These are phyloP conservation scores for Prolemur simus DNA, from an alignment of 2,113 vertebrate genomes.

Conservation along the genomic window DNA sequence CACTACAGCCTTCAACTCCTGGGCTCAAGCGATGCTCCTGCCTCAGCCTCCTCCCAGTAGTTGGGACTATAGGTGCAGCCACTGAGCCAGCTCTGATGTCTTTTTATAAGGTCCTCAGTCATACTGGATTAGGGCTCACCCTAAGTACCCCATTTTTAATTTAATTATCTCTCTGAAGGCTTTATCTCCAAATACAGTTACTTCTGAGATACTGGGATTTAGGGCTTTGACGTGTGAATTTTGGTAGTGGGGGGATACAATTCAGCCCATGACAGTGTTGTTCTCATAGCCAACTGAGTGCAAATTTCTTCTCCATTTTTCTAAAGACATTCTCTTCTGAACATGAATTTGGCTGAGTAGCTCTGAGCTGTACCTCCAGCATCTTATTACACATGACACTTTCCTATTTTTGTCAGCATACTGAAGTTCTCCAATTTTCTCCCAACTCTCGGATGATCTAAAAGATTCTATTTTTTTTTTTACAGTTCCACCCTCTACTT, in stretches of 20 bases:
- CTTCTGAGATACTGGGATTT: not conserved
- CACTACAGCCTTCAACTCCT: not conserved
- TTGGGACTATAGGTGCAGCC: not conserved
- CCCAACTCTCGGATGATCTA: conserved; percentile 16
- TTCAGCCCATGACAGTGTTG: not conserved
- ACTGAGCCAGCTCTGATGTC: not conserved
- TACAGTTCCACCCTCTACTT: not conserved
- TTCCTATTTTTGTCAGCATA: not conserved
- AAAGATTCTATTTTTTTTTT: not conserved
- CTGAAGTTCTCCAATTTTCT: not conserved
- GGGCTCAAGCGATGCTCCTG: not conserved
- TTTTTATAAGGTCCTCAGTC: not conserved
- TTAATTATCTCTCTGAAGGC: not conserved
- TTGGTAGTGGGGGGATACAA: not conserved
- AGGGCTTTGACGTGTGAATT: not conserved
- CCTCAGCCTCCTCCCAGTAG: not conserved
- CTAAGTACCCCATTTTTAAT: not conserved
- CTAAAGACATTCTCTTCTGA: not conserved
- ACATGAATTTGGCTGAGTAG: not conserved
- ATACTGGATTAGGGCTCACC: not conserved
- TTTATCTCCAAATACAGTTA: not conserved
- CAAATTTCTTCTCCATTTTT: not conserved
- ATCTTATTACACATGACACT: not conserved
- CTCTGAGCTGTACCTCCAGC: not conserved
- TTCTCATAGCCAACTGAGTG: not conserved